Evolutionary conservation across 2,888 invertebrate genomes (phyloP), one percentile per base, ranked within the genome.

Genomic region (Panopea generosa): DNA sequence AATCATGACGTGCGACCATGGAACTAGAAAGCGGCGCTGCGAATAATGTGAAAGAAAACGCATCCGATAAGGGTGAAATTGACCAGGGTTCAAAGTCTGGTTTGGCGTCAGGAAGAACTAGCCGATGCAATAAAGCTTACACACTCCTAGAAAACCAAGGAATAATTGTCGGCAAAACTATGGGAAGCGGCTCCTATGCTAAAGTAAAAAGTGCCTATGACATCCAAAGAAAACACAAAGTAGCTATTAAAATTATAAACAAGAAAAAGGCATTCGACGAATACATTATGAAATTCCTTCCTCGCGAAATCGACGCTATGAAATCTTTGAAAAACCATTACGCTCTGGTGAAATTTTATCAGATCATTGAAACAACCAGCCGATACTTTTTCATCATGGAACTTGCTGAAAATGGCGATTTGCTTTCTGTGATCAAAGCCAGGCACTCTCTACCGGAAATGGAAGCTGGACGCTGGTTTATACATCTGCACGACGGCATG

Each of bases 211-310:
- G 85, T 14, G 90, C 91, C 0, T 90, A 86, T 71, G 91, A 90
- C 18, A 68, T 84, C 9, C 84, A 86, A 22, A 86, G 89, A 81
- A 88, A 88, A 57, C 76, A 74, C 24, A 85, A 86, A 68, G 90
- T 92, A 0, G 92, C 91, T 0, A 84, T 92, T n/a, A 92, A 92
- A 83, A 89, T 92, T 45, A 90, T 92, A 2, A 88, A 88, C 4
- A 91, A 90, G 77, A 83, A 83, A 56, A 87, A 86, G 49, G 90
- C 91, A 2, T 90, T 88, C 4, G 74, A 82, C 2, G 92, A 91
- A 53, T 92, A 87, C 60, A 62, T 91, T 16, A 63, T 65, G 2
- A 92, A 91, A 76, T 92, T 92, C 75, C 81, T 91, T 11, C 91
- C 92, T 1, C 84, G 92, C 53, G 92, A 92, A 77, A 87, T 91